These are phyloP conservation scores for Diachasma alloeum DNA, from an alignment of 1,140 invertebrate genomes.

Conservation along the genomic window DNA sequence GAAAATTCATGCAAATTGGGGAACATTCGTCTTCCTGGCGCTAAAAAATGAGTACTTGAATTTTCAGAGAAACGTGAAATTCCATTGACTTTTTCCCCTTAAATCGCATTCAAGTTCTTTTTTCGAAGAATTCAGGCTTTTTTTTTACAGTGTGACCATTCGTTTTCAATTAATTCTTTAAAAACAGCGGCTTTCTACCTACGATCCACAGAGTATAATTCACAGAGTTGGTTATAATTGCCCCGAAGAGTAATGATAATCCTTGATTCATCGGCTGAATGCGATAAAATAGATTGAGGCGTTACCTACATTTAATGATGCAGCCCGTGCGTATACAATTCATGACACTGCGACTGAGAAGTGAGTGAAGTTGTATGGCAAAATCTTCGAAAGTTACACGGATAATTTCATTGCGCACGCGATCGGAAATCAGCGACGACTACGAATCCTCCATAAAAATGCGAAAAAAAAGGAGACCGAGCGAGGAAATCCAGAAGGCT, in stretches of 20 bases:
- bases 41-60: too few relatives aligned
- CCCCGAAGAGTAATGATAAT: not conserved
- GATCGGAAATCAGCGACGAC: conserved; percentile 14
- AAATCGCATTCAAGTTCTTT: too few relatives aligned
- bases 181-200: too few relatives aligned
- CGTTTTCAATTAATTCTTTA: not conserved
- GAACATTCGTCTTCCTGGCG: too few relatives aligned
- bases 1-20: too few relatives aligned
- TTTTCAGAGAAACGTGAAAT: too few relatives aligned
- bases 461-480: not conserved
- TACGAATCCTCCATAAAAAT: not conserved
- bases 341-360: not conserved
- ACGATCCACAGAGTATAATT: not conserved
- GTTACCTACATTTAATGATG: not conserved
- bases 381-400: not conserved
- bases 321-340: not conserved
- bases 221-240: not conserved
- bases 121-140: too few relatives aligned
- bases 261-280: not conserved
- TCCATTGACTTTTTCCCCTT: too few relatives aligned
- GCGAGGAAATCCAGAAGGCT: not conserved
- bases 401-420: conserved; percentile 19
- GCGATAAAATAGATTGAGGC: conserved; percentile 19
- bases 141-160: too few relatives aligned
- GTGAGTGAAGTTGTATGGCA: too few relatives aligned